Base-by-base conservation (phyloP, 2,113 vertebrate species). In the Sapajus apella region DNA sequence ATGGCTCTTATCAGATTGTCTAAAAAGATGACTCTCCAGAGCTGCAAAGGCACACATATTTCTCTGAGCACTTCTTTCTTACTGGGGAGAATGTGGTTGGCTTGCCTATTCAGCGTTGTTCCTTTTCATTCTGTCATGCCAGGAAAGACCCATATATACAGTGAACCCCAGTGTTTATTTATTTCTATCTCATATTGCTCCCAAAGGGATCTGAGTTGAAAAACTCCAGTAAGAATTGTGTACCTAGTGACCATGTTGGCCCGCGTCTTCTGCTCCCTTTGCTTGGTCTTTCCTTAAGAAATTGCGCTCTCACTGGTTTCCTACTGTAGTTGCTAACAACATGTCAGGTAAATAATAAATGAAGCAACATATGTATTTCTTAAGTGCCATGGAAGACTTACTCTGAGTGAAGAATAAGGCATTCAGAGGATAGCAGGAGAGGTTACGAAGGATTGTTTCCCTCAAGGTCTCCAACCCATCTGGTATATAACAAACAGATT, bases 291-390 rank as follows among this genome's bases (percentile, higher is more conserved):
- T 93, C 58, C 50, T 77, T 95, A 58, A 79, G 58, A 76, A 83
- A 72, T 9, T 88, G 7, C 50, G 20, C 11, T 79, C 23, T 70
- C 21, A 92, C n/a, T 94, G 61, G 35, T 85, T 92, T 96, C 58
- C 85, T 91, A 35, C 27, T 80, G 58, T 50, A 77, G 76, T 84
- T 95, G 58, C 87, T 95, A 95, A 95, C 72, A 94, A 82, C 81
- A 97, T 91, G 82, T 93, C 85, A 83, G 90, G 58, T 88, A 82
- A 94, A 95, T 94, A 92, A 91, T 91, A 97, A 94, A 96, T 88
- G 87, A 95, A 76, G n/a, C 77, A 95, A 88, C 84, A 61, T 87
- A 90, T 89, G 55, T 88, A 66, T 96, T 90, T 94, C 76, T 92
- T 95, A 95, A 68, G 73, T 97, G 94, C 55, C 79, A 30, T 95